Conservation (phyloP, 2,888 invertebrate genomes). For the Idaea dimidiata region DNA sequence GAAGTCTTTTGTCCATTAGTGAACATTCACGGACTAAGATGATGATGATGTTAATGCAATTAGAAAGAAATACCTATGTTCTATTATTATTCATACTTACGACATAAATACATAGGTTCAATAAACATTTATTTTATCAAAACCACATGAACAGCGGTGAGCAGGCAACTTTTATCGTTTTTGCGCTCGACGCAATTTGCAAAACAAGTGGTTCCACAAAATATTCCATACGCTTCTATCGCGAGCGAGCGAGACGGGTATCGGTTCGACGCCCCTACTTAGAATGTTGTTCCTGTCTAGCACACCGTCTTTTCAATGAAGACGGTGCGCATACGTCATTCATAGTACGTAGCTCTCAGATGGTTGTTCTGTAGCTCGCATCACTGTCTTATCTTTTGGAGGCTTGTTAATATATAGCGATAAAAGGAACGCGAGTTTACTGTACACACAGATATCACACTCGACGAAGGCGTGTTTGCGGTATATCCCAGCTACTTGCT, state of each 20-base stretch:
- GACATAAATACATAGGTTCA: constrained; percentile 18
- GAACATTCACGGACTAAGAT: too few species aligned
- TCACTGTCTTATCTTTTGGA: constrained; percentile 58
- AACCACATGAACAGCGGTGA: constrained; percentile 13
- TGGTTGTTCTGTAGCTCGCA: constrained; percentile 73
- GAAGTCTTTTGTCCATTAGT: too few species aligned
- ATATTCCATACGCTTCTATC: constrained; percentile 76
- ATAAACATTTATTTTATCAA: constrained; percentile 38
- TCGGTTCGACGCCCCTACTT: constrained; percentile 59
- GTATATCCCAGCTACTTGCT: constrained; percentile 44
- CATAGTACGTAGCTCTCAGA: constrained; percentile 81
- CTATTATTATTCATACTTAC: constrained; percentile 18
- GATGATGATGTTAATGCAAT: not conserved
- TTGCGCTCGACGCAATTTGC: constrained; percentile 73
- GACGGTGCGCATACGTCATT: constrained; percentile 68
- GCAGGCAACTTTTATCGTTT: constrained; percentile 47
- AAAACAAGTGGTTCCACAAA: constrained; percentile 76
- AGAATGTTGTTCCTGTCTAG: constrained; percentile 57
- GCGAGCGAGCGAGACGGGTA: constrained; percentile 65
- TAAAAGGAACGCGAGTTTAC: constrained; percentile 56
- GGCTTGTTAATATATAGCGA: constrained; percentile 74
- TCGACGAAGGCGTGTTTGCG: constrained; percentile 68
- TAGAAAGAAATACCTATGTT: constrained; percentile 13
- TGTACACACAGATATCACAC: constrained; percentile 69
- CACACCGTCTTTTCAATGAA: constrained; percentile 63